Evolutionary conservation across 2,888 invertebrate genomes (phyloP), one percentile per base, ranked within the genome.

Genomic region (Ophraella communa): DNA sequence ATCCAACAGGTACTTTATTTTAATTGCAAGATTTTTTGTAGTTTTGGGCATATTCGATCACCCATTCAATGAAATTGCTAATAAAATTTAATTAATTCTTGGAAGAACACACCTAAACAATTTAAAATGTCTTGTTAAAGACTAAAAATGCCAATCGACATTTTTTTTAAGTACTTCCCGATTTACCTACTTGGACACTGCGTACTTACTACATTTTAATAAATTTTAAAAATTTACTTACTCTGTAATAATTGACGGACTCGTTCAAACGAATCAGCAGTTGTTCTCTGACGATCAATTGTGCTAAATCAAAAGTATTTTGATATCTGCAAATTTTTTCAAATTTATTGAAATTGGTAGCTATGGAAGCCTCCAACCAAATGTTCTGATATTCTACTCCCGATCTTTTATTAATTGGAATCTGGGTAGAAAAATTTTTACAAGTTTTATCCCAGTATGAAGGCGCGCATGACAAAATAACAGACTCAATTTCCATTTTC

Each of bases 211-310:
- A n/a, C n/a, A n/a, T n/a, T n/a, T n/a, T 8, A 30, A 39, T 14
- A 5, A 39, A 17, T 39, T 39, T 17, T 3, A 17, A 39, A 39
- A 54, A 30, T 10, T 0, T 10, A 10, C 67, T 69, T 71, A 76
- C 76, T 56, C 69, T 67, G 44, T 70, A 76, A 55, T 62, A 68
- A 11, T 1, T 47, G 4, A 2, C 7, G 11, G 53, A 47, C 45
- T 51, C 24, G 8, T 61, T 62, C 10, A 61, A 42, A 21, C 51
- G 57, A 8, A 66, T n/a, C 14, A 73, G 47, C 7, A 72, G 33
- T 52, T 76, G 76, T 35, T 69, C 74, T n/a, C 73, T 64, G 11
- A 75, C 65, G 3, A 76, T 63, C 17, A 71, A 65, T 42, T 76
- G 76, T 0, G 73, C 75, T 49, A 59, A 71, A 51, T 71, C 71